Base-by-base conservation (phyloP, 2,888 invertebrate genomes). In the Eumerus sabulonum region DNA sequence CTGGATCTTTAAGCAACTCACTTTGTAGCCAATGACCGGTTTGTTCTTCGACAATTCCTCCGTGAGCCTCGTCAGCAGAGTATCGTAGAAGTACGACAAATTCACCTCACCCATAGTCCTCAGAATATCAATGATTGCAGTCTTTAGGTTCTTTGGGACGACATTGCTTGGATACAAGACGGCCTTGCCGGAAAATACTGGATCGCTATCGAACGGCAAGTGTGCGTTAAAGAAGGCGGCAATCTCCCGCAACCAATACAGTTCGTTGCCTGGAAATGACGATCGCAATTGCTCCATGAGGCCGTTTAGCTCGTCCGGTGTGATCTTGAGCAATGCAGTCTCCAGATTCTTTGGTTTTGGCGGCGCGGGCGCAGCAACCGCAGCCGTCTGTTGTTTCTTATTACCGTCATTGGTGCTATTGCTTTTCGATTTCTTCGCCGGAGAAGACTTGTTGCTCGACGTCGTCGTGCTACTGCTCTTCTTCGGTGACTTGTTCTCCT, bases 1-100 rank as follows among this genome's bases (percentile, higher is more conserved):
- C 1, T n/a, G 7, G 7, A 0, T 1, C 70, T n/a, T n/a, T n/a
- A n/a, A n/a, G n/a, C 76, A 0, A 1, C 72, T 79, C 59, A 85
- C 85, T 64, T 94, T 93, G 84, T 94, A 92, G 0, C 95, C 95
- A 9, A 84, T 74, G 11, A 87, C 85, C 9, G 85, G 84, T 36
- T 85, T 85, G 89, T 93, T 93, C 90, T 93, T 93, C 54, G 92
- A 92, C 91, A 95, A 92, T 84, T 94, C 94, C 84, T 92, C 92
- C 4, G 93, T 93, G 90, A 95, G 91, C 13, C 92, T 90, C 7
- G 92, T 92, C 14, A 95, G 88, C 38, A 93, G 92, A 27, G 92
- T 92, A 86, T 94, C 94, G 84, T 92, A 94, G 87, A 94, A 95
- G 82, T 93, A 87, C 84, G 93, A 92, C 5, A 91, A 87, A 82